phyloP scores from a whole-genome alignment of 1,140 invertebrate genomes.

The Lepidurus apus region DNA sequence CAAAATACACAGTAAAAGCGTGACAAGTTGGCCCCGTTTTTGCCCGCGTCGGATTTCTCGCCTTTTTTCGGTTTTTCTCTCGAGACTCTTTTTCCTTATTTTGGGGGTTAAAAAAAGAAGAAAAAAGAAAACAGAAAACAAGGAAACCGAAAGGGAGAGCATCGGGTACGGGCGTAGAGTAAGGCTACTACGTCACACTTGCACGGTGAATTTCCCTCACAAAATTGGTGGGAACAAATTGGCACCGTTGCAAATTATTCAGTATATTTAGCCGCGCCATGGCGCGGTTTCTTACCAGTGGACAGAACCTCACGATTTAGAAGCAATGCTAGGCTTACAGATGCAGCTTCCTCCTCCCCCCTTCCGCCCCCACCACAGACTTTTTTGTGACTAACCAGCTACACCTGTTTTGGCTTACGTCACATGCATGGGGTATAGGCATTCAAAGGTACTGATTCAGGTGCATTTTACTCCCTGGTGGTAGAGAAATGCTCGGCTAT shows the following conservation, averaged over 20 bases:
- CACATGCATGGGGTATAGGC: background rate
- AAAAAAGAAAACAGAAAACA: background rate
- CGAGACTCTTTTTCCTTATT: background rate
- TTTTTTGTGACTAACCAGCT: constrained; percentile 23
- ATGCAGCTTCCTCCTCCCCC: background rate
- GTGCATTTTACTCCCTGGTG: background rate
- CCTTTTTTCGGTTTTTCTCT: background rate
- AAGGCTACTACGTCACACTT: no score
- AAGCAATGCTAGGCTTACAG: background rate
- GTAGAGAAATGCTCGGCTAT: background rate
- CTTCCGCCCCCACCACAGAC: constrained; percentile 21
- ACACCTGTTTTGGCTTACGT: background rate
- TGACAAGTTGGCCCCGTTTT: background rate
- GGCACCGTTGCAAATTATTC: background rate
- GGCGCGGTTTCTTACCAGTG: background rate
- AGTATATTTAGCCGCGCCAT: background rate
- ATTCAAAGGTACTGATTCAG: background rate
- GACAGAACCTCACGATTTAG: background rate
- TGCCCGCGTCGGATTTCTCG: background rate
- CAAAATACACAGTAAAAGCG: background rate
- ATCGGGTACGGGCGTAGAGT: no score
- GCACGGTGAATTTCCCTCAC: background rate
- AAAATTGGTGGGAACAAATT: background rate
- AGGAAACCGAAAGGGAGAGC: no score
- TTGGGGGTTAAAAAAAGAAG: background rate